phyloP scores from a whole-genome alignment of 2,797 vertebrate species.

The Poecilia picta region DNA sequence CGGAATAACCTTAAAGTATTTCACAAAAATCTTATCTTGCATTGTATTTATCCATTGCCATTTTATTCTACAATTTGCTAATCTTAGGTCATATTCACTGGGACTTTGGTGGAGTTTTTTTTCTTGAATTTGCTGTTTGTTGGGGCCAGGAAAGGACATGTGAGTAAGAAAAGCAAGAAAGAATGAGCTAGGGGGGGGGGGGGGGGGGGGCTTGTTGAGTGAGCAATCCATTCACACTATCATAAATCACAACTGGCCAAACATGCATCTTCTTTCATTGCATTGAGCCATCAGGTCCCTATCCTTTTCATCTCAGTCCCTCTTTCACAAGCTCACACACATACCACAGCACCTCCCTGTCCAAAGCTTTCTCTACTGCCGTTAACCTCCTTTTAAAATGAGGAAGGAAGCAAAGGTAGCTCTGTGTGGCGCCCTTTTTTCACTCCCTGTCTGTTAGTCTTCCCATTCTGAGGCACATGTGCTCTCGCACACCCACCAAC shows the following conservation, averaged over 20 bases:
- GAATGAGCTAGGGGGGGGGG: slow-evolving; percentile 14
- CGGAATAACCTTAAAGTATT: background rate
- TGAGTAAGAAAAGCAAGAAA: slow-evolving; percentile 22
- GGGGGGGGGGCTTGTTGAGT: slow-evolving; percentile 64
- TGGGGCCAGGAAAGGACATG: background rate
- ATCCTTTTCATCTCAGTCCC: slow-evolving; percentile 75
- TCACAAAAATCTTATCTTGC: background rate
- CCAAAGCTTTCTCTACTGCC: slow-evolving; percentile 19
- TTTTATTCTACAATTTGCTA: background rate
- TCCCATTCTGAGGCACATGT: slow-evolving; percentile 63
- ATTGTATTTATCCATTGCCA: background rate
- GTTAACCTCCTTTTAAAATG: slow-evolving; percentile 41
- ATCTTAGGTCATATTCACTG: background rate
- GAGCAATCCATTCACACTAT: slow-evolving; percentile 84
- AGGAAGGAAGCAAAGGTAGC: background rate
- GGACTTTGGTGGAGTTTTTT: background rate
- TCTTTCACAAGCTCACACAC: slow-evolving; percentile 25
- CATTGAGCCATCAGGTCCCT: slow-evolving; percentile 74
- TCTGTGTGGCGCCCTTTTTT: slow-evolving; percentile 27
- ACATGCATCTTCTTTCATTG: slow-evolving; percentile 82
- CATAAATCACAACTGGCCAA: slow-evolving; percentile 86
- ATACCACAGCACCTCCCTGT: slow-evolving; percentile 29
- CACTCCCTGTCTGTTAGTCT: slow-evolving; percentile 56
- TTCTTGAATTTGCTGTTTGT: slow-evolving; percentile 38
- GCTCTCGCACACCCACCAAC: slow-evolving; percentile 15